These are phyloP conservation scores for Phymanthus crucifer DNA, from an alignment of 92 coral and sea anemone genomes.

Conservation along the genomic window DNA sequence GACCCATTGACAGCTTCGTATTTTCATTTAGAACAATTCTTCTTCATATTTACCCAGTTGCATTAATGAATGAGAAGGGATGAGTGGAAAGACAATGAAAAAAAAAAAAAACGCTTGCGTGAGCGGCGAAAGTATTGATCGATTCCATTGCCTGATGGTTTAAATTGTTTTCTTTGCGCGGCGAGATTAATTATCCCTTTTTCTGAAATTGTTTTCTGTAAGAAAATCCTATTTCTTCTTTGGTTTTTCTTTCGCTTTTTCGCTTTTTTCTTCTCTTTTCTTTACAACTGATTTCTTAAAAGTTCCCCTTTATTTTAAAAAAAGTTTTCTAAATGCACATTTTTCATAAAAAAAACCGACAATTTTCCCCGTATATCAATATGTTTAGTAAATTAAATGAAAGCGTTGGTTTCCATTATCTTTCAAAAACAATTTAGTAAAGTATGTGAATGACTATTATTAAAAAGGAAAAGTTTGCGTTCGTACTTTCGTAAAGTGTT, in stretches of 20 bases:
- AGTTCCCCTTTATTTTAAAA: background rate
- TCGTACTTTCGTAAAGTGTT: background rate
- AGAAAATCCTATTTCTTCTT: too few relatives aligned
- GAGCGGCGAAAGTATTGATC: background rate
- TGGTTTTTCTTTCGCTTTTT: background rate
- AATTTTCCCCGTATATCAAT: background rate
- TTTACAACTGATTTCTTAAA: background rate
- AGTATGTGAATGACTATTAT: background rate
- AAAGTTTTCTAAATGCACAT: background rate
- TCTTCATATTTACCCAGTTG: background rate
- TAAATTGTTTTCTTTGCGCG: background rate
- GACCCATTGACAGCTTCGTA: background rate
- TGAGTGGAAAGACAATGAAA: background rate
- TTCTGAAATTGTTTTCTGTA: background rate
- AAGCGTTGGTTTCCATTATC: background rate
- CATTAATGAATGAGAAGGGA: background rate
- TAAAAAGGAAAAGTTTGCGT: background rate
- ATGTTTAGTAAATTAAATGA: conserved; percentile 1
- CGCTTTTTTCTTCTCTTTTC: background rate
- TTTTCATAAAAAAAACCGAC: background rate
- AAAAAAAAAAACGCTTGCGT: background rate
- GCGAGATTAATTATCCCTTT: background rate
- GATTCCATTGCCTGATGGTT: background rate
- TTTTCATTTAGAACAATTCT: background rate
- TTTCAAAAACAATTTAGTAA: conserved; percentile 3